phyloP scores from a whole-genome alignment of 2,113 vertebrate species.

The Pelvicachromis taeniatus region DNA sequence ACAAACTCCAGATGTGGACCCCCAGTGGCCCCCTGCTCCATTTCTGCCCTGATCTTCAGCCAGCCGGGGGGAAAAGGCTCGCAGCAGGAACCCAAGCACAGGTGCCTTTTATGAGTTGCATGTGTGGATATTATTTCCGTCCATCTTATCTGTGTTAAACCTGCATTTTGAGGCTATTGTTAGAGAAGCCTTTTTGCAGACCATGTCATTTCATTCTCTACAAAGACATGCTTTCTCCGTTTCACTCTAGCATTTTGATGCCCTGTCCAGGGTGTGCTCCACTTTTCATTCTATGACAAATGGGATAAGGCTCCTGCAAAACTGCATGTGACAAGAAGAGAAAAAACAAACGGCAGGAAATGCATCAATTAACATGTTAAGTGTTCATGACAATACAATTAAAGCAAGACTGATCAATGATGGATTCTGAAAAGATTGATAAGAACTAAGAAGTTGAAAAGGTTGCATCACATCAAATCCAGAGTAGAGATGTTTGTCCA shows the following conservation, averaged over 20 bases:
- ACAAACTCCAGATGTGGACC: constrained; percentile 37
- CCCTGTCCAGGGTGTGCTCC: neutral
- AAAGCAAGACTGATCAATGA: too few species aligned
- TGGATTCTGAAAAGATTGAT: neutral
- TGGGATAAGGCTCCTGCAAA: rapidly evolving
- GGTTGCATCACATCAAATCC: too few species aligned
- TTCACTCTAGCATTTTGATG: neutral
- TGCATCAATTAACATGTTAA: neutral
- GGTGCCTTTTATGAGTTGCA: constrained; percentile 51
- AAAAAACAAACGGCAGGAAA: neutral
- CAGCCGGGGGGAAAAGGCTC: constrained; percentile 36
- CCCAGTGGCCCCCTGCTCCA: constrained; percentile 9
- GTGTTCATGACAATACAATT: neutral
- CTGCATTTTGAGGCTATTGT: neutral
- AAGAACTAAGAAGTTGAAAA: neutral
- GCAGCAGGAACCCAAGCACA: constrained; percentile 29
- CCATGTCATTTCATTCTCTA: neutral
- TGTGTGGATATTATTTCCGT: constrained; percentile 32
- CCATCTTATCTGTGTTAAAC: neutral
- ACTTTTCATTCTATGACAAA: neutral
- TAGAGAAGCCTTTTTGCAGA: neutral
- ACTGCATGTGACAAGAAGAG: neutral
- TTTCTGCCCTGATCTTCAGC: constrained; percentile 30
- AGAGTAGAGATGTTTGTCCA: too few species aligned
- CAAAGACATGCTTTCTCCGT: neutral